Evolutionary conservation across 2,797 vertebrate genomes (phyloP), one percentile per base, ranked within the genome.

Genomic region (Catamblyrhynchus diadema): DNA sequence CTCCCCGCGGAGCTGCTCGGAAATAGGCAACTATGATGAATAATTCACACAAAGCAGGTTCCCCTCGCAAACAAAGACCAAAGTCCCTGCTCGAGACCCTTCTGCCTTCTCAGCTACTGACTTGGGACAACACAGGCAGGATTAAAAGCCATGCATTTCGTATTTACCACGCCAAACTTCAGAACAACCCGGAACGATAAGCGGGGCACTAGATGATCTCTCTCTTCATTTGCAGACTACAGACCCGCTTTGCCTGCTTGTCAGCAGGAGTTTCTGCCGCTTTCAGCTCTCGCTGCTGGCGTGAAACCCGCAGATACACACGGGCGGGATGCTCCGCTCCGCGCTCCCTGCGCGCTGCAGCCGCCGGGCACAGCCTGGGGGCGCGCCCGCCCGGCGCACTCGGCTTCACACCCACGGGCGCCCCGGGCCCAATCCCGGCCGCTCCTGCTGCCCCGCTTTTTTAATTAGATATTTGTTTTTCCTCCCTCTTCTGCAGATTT

Each of bases 1-100:
- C 88, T 95, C 92, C 92, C 90, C 45, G 65, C 8, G 91, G 93
- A 91, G 91, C 84, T 73, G 56, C 59, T 94, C 94, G 86, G 78
- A 94, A 92, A 90, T 42, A 65, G 61, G 81, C 67, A 94, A 80
- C 92, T 88, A 74, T 11, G 74, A 16, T 42, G 67, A 89, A 85
- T 79, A 94, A 92, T 67, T 91, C 64, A 44, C 54, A 75, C 44
- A 75, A 81, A 77, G 44, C 87, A 88, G 73, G 85, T 90, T 78
- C 47, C 82, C 62, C 44, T 56, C 14, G 15, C 93, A 81, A 82
- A 80, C 60, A 70, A 91, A 90, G 59, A 39, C 39, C 20, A 30
- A 78, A 69, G 56, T 65, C 77, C 21, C 30, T 20, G 27, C 72
- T 71, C 70, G 27, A 64, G 57, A 87, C 64, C 64, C 44, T 71